phyloP scores from a whole-genome alignment of 2,113 vertebrate genomes.

The Rhinolophus ferrumequinum region DNA sequence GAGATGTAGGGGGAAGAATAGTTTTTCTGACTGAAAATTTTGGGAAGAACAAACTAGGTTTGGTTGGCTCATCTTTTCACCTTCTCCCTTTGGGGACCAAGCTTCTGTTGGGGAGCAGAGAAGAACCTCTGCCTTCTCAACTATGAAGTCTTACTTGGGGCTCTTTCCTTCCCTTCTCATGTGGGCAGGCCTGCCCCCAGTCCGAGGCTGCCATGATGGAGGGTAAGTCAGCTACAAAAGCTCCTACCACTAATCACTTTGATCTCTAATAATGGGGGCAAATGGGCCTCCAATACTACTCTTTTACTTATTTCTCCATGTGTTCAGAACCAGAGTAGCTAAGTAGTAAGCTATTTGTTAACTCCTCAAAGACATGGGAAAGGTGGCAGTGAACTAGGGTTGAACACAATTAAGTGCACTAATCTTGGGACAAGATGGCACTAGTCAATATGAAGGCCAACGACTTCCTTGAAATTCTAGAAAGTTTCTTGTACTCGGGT shows the following conservation, averaged over 20 bases:
- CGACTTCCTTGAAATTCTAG: not conserved
- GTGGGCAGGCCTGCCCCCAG: not conserved
- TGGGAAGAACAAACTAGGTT: not conserved
- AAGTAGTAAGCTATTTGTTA: not conserved
- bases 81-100: not conserved
- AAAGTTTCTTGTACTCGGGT: not conserved
- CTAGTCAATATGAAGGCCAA: not conserved
- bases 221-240: not conserved
- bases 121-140: not conserved
- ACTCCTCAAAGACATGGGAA: not conserved
- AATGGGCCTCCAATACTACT: not conserved
- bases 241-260: not conserved
- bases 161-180: not conserved
- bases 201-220: not conserved
- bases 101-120: not conserved
- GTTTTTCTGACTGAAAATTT: not conserved
- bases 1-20: not conserved
- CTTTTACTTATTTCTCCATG: slow-evolving; percentile 5
- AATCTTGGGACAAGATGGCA: not conserved
- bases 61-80: not conserved
- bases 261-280: not conserved
- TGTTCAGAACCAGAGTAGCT: not conserved
- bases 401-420: not conserved
- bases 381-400: not conserved
- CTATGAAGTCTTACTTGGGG: not conserved